Evolutionary conservation across 2,888 invertebrate genomes (phyloP), one percentile per base, ranked within the genome.

Genomic region (Mythimna lalbum): DNA sequence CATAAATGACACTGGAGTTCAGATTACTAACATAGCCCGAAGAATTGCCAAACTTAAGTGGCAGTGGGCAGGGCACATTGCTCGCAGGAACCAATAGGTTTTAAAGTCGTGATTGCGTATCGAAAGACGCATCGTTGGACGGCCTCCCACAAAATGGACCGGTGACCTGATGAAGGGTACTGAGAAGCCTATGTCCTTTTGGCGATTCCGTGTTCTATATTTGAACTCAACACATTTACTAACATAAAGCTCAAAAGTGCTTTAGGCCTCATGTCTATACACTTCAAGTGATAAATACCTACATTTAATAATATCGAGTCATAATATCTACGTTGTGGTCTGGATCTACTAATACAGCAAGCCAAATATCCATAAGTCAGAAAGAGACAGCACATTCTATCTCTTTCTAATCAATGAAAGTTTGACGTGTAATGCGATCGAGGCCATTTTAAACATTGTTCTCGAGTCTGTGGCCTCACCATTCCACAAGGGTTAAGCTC

Each of bases 241-340:
- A 56, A 33, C 1, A 53, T 53, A n/a, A 33, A 59, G 39, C 55
- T 36, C 55, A 74, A 63, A 74, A 70, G 81, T 78, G 77, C 83
- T 86, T 43, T 43, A 10, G 17, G 43, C 67, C 62, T 55, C 7
- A 50, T 17, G 82, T 71, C 86, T 84, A 36, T 56, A 84, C 86
- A 86, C 86, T 78, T 84, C 53, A 43, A 63, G 74, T 79, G 76
- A 73, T 71, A 76, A 76, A 80, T 75, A 73, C 67, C 72, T 83
- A 84, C 55, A 71, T 72, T 69, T 69, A 78, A 73, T 73, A 78
- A 84, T 81, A 80, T 76, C 65, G 57, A 68, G 65, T 81, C 56
- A 62, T 76, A 31, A 78, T 81, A 80, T 84, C 80, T 83, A 80
- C 80, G 82, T 64, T 36, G 43, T 82, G 80, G 73, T 82, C 75